Evolutionary conservation across 1,140 invertebrate species (phyloP), one percentile per base, ranked within the genome.

Genomic region (Drosophila nigrodunni): DNA sequence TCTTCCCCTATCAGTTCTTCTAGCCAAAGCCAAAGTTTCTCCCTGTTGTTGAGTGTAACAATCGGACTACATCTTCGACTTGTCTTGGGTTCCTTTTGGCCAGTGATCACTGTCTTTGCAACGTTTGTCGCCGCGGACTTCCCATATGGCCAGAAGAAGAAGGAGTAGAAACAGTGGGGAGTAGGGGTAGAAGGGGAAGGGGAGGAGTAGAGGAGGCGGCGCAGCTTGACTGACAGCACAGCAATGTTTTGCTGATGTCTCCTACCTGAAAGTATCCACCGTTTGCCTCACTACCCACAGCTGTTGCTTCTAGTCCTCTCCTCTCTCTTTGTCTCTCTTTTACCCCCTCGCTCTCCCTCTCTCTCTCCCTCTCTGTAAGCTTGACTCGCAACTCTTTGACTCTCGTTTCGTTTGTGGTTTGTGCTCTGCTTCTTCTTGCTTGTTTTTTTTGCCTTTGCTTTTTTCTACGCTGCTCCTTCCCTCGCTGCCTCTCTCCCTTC

Each of bases 221-320:
- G 43, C 25, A 54, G 77, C 60, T 70, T 81, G 80, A 82, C 52
- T 74, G 80, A 82, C 80, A 78, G 80, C 66, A 43, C 47, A 30
- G 46, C 52, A 57, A 68, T 69, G 47, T 60, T 75, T 52, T 75
- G 64, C 57, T 67, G 64, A 67, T 67, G 64, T 57, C 44, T 54
- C 30, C 57, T 49, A 41, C 35, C 54, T 41, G 35, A 15, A 21
- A 43, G 5, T 5, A 7, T 30, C 50, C 35, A 10, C 13, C 43
- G 10, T 10, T 25, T 25, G 3, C 46, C 39, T 18, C 13, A 10
- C 43, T 60, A 13, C 7, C 35, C 21, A 15, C 47, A 30, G 7
- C 11, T 2, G 3, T 50, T 30, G 13, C 34, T 44, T 3, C 46
- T 43, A 10, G 0, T 35, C 58, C 15, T 35, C 35, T 15, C 11